These are phyloP conservation scores for Cataglyphis livida DNA, from an alignment of 2,888 invertebrate genomes.

Conservation along the genomic window DNA sequence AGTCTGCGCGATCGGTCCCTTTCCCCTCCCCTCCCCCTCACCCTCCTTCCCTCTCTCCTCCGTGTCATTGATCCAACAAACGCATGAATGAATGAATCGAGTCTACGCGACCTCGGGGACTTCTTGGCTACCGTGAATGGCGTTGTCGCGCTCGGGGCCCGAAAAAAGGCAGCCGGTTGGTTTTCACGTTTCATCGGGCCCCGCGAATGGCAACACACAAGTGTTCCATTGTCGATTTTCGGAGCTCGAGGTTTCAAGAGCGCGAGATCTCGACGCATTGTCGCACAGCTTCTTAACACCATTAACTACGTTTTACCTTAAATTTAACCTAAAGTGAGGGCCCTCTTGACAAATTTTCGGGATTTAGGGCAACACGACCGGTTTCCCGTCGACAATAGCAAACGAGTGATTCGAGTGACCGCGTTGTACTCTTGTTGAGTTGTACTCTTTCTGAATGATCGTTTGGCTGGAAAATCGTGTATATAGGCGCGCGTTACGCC, in stretches of 20 bases:
- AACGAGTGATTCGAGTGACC: slow-evolving; percentile 54
- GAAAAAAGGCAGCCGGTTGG: slow-evolving; percentile 69
- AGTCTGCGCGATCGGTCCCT: slow-evolving; percentile 45
- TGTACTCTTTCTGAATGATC: slow-evolving; percentile 40
- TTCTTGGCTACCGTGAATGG: slow-evolving; percentile 62
- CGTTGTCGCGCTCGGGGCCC: slow-evolving; percentile 42
- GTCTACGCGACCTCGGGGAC: slow-evolving; percentile 31
- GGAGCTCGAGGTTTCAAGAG: slow-evolving; percentile 73
- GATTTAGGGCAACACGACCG: slow-evolving; percentile 76
- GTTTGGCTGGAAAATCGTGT: slow-evolving; percentile 50
- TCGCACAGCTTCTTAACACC: slow-evolving; percentile 82
- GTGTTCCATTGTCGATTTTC: slow-evolving; percentile 81
- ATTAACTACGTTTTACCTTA: slow-evolving; percentile 85
- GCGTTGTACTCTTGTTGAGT: slow-evolving; percentile 54
- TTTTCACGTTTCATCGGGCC: slow-evolving; percentile 70
- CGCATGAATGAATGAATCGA: slow-evolving; percentile 69
- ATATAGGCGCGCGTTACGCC: slow-evolving; percentile 39
- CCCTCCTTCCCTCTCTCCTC: not conserved
- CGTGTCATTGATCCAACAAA: slow-evolving; percentile 34
- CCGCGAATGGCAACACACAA: slow-evolving; percentile 80
- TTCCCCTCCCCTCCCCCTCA: not conserved
- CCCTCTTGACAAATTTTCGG: slow-evolving; percentile 84
- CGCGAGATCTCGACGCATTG: slow-evolving; percentile 74
- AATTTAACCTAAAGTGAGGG: slow-evolving; percentile 83
- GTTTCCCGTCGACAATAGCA: slow-evolving; percentile 74